Evolutionary conservation across 2,888 invertebrate genomes (phyloP).

Genomic region (Pollenia griseotomentosa): DNA sequence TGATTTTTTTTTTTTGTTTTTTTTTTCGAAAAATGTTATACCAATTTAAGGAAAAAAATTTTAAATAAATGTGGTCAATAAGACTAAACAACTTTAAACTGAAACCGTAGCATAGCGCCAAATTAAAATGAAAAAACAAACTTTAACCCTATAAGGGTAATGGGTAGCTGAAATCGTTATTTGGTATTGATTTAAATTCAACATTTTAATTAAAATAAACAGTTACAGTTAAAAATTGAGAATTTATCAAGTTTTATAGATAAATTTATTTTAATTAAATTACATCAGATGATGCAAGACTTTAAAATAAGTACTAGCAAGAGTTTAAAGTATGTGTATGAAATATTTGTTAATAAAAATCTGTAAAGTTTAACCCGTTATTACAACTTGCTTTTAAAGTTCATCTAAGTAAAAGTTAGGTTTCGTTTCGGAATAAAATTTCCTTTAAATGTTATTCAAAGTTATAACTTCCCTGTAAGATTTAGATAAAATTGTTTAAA

Average conservation of each 20-base stretch:
- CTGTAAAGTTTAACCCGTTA: too few species aligned
- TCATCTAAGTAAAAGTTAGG: too few species aligned
- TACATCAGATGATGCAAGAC: too few species aligned
- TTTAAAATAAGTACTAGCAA: too few species aligned
- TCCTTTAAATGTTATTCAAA: too few species aligned
- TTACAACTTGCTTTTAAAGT: too few species aligned
- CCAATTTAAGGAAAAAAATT: conserved; percentile 21
- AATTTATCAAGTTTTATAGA: background rate
- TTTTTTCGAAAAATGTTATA: conserved; percentile 13
- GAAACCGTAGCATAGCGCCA: conserved; percentile 5
- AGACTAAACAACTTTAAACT: conserved; percentile 15
- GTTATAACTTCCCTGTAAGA: too few species aligned
- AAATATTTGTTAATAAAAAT: too few species aligned
- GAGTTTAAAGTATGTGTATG: too few species aligned
- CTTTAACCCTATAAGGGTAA: conserved; percentile 56
- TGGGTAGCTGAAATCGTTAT: conserved; percentile 23
- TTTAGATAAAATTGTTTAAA: too few species aligned
- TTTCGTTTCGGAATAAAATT: too few species aligned
- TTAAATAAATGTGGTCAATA: background rate
- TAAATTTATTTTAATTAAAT: background rate
- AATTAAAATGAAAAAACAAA: conserved; percentile 9
- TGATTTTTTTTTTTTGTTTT: background rate
- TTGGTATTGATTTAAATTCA: conserved; percentile 54
- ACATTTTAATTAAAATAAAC: conserved; percentile 32
- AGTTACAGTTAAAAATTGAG: background rate